Conservation (phyloP, 2,113 vertebrate genomes). For the Dasypus novemcinctus region DNA sequence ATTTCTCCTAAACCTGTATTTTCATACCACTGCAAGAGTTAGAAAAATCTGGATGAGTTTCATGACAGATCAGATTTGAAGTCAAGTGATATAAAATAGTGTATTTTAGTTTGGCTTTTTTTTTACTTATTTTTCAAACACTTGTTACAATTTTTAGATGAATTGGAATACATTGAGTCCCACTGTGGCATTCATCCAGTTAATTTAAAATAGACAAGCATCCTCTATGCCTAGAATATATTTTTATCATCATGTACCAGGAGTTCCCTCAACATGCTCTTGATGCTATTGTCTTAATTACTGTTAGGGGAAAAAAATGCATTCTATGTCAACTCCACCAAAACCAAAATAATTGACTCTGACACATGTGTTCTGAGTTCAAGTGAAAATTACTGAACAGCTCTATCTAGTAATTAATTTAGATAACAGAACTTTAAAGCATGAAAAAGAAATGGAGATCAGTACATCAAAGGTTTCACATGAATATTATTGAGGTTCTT, state of each 20-base stretch:
- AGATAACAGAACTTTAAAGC: not conserved
- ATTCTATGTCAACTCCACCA: not conserved
- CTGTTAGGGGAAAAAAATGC: not conserved
- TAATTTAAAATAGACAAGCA: slow-evolving; percentile 22
- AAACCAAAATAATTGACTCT: not conserved
- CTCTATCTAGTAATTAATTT: not conserved
- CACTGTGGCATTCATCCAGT: not conserved
- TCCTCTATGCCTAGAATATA: not conserved
- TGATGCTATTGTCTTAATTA: not conserved
- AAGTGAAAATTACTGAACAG: slow-evolving; percentile 13
- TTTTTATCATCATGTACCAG: not conserved
- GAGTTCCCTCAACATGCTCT: not conserved
- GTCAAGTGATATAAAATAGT: slow-evolving; percentile 43
- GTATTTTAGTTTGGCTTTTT: not conserved
- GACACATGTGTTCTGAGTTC: not conserved
- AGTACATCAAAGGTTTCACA: not conserved
- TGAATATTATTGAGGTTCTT: not conserved
- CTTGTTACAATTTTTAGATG: slow-evolving; percentile 15
- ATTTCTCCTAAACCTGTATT: not conserved
- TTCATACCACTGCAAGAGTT: not conserved
- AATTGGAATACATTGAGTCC: not conserved
- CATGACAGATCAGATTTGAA: slow-evolving; percentile 56
- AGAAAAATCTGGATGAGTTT: not conserved
- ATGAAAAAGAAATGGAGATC: not conserved
- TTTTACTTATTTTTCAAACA: slow-evolving; percentile 40